Conservation (phyloP, 1,140 invertebrate species). For the Papilio xuthus region DNA sequence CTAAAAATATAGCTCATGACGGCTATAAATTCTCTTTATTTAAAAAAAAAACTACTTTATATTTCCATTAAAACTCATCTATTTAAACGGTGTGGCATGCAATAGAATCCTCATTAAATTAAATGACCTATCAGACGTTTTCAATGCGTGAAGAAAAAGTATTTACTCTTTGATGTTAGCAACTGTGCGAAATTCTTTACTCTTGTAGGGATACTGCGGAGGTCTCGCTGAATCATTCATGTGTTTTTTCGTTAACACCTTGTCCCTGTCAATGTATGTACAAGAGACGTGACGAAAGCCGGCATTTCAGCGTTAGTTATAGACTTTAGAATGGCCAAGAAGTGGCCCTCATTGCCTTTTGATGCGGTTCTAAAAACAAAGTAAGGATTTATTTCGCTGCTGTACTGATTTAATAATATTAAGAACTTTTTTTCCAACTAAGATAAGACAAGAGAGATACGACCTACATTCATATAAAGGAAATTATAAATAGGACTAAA, state of each 20-base stretch:
- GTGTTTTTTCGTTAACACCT: slow-evolving; percentile 75
- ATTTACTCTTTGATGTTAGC: slow-evolving; percentile 62
- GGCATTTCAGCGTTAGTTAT: slow-evolving; percentile 22
- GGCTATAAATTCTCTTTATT: neutral
- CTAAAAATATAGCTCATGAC: slow-evolving; percentile 7
- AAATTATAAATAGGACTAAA: no score
- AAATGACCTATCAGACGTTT: slow-evolving; percentile 74
- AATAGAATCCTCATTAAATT: slow-evolving; percentile 65
- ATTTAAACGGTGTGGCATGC: slow-evolving; percentile 15
- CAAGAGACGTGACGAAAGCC: slow-evolving; percentile 41
- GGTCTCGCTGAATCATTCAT: slow-evolving; percentile 80
- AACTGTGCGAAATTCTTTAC: slow-evolving; percentile 74
- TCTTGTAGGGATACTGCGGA: slow-evolving; percentile 68
- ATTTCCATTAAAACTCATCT: neutral
- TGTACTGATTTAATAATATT: neutral
- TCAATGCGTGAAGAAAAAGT: slow-evolving; percentile 64
- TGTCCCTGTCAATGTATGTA: slow-evolving; percentile 73
- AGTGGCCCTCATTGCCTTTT: slow-evolving; percentile 8
- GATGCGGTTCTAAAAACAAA: neutral
- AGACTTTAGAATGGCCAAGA: slow-evolving; percentile 29
- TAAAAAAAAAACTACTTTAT: slow-evolving; percentile 3
- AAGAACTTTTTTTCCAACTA: neutral
- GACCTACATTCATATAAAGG: no score
- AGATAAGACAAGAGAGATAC: neutral
- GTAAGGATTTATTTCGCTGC: neutral